phyloP scores from a whole-genome alignment of 2,888 invertebrate genomes.

The Drosophila antonietae region DNA sequence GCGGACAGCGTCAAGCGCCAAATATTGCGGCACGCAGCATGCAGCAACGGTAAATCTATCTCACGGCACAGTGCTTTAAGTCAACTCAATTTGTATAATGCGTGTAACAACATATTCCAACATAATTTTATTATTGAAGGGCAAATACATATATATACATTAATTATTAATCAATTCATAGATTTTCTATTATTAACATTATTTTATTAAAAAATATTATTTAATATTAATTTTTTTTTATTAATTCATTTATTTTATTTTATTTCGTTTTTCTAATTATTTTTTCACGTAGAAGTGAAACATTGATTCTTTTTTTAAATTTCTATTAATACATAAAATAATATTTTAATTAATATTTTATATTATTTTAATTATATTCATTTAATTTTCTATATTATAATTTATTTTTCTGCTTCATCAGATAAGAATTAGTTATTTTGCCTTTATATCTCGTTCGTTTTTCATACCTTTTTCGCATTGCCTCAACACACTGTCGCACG shows the following conservation, averaged over 20 bases:
- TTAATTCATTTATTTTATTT: no score
- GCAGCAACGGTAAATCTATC: conserved; percentile 53
- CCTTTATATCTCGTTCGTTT: neutral
- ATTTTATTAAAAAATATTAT: no score
- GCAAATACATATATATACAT: neutral
- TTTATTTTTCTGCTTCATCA: neutral
- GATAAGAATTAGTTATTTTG: neutral
- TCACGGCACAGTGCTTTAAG: conserved; percentile 44
- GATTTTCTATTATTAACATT: no score
- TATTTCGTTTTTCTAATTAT: no score
- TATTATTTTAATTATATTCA: no score
- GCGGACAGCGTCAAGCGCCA: conserved; percentile 61
- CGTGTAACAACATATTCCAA: no score
- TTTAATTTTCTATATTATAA: neutral
- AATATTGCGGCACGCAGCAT: conserved; percentile 69
- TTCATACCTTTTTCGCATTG: neutral
- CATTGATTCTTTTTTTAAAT: no score
- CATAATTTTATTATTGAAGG: neutral
- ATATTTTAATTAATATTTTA: no score
- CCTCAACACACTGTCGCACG: conserved; percentile 36
- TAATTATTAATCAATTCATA: neutral
- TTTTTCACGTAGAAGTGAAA: no score
- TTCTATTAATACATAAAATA: no score
- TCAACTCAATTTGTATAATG: no score
- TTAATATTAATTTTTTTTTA: no score